These are phyloP conservation scores for Barnardius zonarius DNA, from an alignment of 2,113 vertebrate species.

Conservation along the genomic window DNA sequence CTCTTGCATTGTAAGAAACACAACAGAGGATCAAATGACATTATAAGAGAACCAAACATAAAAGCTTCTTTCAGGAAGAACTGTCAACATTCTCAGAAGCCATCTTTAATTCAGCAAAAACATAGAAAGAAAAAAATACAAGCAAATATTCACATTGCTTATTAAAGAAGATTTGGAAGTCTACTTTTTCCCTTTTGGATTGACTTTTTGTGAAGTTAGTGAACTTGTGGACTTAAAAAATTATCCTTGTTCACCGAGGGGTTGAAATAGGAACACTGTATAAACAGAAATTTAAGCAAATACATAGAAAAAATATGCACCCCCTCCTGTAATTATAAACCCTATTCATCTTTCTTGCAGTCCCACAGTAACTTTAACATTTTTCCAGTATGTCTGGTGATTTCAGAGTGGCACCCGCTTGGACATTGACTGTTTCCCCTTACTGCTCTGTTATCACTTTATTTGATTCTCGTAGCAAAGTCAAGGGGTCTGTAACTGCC, in stretches of 20 bases:
- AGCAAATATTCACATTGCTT: not conserved
- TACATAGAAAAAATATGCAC: not conserved
- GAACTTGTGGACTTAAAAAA: not conserved
- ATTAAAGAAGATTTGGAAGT: not conserved
- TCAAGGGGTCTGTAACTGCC: not conserved
- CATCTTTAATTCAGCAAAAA: not conserved
- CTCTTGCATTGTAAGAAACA: conserved; percentile 32
- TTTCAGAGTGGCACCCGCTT: not conserved
- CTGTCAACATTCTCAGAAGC: conserved; percentile 13
- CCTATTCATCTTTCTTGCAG: not conserved
- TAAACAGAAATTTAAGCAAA: not conserved
- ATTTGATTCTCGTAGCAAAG: not conserved
- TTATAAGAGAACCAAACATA: not conserved
- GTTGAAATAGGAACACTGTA: not conserved
- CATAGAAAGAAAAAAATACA: not conserved
- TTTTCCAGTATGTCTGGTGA: not conserved
- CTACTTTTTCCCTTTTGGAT: not conserved
- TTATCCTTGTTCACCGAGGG: not conserved
- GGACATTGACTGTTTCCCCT: not conserved
- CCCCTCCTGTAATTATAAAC: not conserved
- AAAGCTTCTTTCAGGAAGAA: conserved; percentile 22
- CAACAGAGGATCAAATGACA: conserved; percentile 8
- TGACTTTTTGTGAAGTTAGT: not conserved
- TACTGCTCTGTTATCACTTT: not conserved
- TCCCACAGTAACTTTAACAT: not conserved